Percentiles rank a stretch among this genome's conserved stretches.
Conservation (phyloP, 1,140 invertebrate species). For the Neoseiulus cucumeris region DNA sequence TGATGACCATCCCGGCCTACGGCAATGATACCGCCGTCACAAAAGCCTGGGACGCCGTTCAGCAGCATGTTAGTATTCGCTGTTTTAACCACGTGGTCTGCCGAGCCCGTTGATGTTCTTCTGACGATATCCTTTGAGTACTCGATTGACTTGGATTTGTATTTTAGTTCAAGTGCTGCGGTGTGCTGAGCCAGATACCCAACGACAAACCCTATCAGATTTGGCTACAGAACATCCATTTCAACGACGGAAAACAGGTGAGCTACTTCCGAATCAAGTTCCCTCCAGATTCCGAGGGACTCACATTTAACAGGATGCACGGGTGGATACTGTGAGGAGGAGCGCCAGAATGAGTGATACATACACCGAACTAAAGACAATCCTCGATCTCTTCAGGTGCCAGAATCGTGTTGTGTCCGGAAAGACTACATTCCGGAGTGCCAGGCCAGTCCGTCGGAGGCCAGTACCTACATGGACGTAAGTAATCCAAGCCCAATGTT, state of each 20-base stretch:
- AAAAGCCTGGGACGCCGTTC: constrained; percentile 57
- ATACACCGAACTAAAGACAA: no score
- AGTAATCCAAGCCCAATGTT: background rate
- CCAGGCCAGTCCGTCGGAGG: constrained; percentile 28
- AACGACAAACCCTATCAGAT: constrained; percentile 5
- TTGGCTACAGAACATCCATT: constrained; percentile 2
- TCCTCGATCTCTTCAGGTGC: constrained; percentile 31
- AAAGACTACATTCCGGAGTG: constrained; percentile 13
- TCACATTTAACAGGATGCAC: no score
- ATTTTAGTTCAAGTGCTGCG: constrained; percentile 53
- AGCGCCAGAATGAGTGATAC: no score
- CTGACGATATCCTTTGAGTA: no score
- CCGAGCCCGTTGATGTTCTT: no score
- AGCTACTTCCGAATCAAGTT: no score
- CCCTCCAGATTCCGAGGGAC: no score
- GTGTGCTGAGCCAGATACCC: constrained; percentile 31
- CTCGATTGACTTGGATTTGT: background rate
- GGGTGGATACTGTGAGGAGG: no score
- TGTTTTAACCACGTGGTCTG: no score
- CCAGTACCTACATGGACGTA: constrained; percentile 40
- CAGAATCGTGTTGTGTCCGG: constrained; percentile 51
- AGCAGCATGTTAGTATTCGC: constrained; percentile 33
- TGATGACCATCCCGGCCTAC: constrained; percentile 46
- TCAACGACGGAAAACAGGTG: constrained; percentile 27
- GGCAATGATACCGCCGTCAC: constrained; percentile 36